phyloP scores from a whole-genome alignment of 2,113 vertebrate species.

The Campylomormyrus numenius region DNA sequence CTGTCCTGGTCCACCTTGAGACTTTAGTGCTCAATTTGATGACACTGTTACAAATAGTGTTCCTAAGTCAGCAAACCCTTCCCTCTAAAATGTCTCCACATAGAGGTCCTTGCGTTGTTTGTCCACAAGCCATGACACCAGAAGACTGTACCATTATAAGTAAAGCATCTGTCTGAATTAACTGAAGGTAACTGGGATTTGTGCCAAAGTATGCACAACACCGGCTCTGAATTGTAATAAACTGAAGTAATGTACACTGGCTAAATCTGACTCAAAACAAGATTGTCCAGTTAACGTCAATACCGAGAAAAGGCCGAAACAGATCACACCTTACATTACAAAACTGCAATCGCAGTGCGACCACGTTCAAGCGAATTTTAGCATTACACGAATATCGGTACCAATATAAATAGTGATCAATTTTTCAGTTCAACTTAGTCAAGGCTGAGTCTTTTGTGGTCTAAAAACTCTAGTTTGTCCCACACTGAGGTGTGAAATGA shows the following conservation, averaged over 20 bases:
- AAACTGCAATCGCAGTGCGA: conserved; percentile 1
- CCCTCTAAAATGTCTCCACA: neutral
- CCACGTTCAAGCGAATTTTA: neutral
- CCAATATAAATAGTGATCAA: neutral
- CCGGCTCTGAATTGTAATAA: neutral
- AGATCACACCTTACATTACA: conserved; percentile 15
- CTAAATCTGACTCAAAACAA: neutral
- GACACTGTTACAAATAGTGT: neutral
- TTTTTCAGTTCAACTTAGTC: neutral
- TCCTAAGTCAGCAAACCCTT: neutral
- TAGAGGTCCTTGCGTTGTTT: neutral
- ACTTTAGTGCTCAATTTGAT: neutral
- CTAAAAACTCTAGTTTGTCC: neutral
- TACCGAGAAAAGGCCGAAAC: conserved; percentile 8
- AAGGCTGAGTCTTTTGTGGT: neutral
- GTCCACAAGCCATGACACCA: neutral
- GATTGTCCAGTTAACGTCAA: conserved; percentile 9
- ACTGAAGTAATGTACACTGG: neutral
- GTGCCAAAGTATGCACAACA: neutral
- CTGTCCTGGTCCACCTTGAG: neutral
- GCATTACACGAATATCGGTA: neutral
- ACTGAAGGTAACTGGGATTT: neutral
- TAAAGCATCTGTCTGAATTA: neutral
- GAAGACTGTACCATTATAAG: neutral
- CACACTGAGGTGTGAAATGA: neutral